Conservation (phyloP, 2,113 vertebrate species). For the Lamprotornis superbus region DNA sequence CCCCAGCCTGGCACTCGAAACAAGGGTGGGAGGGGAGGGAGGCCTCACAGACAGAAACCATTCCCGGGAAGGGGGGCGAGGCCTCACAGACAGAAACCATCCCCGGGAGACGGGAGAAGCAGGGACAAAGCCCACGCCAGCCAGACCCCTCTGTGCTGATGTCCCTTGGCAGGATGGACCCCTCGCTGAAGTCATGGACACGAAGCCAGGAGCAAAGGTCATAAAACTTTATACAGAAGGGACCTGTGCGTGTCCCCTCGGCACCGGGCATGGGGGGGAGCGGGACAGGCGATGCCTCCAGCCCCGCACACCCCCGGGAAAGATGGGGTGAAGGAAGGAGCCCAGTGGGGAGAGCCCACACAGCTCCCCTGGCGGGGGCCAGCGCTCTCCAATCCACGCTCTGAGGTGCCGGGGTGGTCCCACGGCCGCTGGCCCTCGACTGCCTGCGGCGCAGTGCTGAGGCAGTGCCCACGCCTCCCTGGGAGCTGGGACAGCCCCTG, state of each 20-base stretch:
- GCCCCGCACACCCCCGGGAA: neutral
- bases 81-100: no score
- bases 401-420: neutral
- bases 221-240: constrained; percentile 56
- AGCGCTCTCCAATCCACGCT: neutral
- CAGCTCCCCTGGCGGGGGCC: accelerated
- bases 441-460: accelerated
- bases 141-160: accelerated
- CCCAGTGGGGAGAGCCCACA: neutral
- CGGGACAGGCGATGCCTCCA: neutral
- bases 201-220: neutral
- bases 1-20: neutral
- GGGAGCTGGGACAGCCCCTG: neutral
- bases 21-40: neutral
- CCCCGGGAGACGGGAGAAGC: neutral
- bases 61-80: accelerated
- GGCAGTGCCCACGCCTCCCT: accelerated
- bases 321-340: neutral
- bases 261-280: accelerated
- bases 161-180: accelerated
- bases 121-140: neutral
- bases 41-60: neutral
- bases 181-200: accelerated
- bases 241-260: neutral
- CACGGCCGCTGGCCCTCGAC: accelerated